Evolutionary conservation across 2,113 vertebrate genomes (phyloP), one percentile per base, ranked within the genome.

Genomic region (Channa maculata): DNA sequence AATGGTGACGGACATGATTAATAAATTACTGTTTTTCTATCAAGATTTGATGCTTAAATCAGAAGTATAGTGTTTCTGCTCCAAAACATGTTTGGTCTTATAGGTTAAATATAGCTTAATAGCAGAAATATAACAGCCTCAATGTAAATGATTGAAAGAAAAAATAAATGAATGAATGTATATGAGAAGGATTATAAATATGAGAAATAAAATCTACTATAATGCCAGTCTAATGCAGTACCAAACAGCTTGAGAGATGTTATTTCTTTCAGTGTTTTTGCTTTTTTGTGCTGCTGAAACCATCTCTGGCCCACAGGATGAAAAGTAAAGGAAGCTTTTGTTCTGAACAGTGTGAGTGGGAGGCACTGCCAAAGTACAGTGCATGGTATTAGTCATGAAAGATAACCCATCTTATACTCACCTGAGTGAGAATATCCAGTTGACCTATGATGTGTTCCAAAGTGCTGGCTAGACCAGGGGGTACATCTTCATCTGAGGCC

Each of bases 381-480:
- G 41, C 72, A 52, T 51, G 71, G 71, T 49, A 53, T 48, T 74
- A 65, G 79, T 73, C 77, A 75, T 74, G 14, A 67, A 61, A 78
- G 70, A 75, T 24, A 75, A 38, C 58, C 76, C 67, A 49, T 65
- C 44, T 70, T 77, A 69, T 76, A 54, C 87, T 85, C 95, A 99
- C 97, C 97, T 98, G 96, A 64, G 97, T 98, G 65, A 99, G 96
- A 86, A 99, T 93, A 59, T 97, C 96, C 84, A 99, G 92, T 77
- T 98, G 97, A 71, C 93, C 92, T 82, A 98, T 94, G n/a, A 99
- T 97, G 86, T 97, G 96, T 72, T 97, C 95, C 79, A 99, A 93
- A 0, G 96, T 96, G 88, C 69, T 95, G 63, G 95, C 76, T 12
- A 96, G 77, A 1, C 79, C 87, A 37, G 91, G 83, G 2, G 94